Percentiles rank a stretch among this genome's conserved stretches.
Evolutionary conservation across 2,888 invertebrate species (phyloP).

Genomic region (Caradrina kadenii): DNA sequence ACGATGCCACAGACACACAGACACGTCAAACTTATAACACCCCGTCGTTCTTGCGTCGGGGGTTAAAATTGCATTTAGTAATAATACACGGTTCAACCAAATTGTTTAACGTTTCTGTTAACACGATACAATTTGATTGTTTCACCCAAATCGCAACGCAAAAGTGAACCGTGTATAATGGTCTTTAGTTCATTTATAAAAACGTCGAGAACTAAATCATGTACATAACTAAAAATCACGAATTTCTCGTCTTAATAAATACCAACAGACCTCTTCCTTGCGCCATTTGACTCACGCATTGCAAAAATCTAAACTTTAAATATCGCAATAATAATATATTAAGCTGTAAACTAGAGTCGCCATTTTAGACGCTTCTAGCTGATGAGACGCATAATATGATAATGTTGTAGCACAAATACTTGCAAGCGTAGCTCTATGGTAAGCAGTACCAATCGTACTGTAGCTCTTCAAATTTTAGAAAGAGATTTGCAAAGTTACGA

Average conservation of each 20-base stretch:
- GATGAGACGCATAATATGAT: constrained; percentile 57
- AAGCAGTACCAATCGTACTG: neutral
- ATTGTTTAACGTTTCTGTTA: neutral
- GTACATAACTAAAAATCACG: no score
- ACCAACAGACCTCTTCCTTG: neutral
- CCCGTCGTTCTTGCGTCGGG: no score
- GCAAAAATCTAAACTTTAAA: constrained; percentile 10
- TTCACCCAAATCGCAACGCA: neutral
- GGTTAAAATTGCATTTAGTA: no score
- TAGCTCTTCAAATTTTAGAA: neutral
- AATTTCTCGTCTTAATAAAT: no score
- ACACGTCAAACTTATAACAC: no score
- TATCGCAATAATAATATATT: constrained; percentile 55
- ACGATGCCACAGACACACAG: no score
- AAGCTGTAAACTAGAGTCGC: constrained; percentile 46
- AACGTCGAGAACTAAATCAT: no score
- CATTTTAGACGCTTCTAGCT: constrained; percentile 56
- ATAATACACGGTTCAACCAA: no score
- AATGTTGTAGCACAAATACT: constrained; percentile 62
- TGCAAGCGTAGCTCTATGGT: constrained; percentile 35
- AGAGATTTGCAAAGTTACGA: neutral
- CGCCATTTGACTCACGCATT: constrained; percentile 27
- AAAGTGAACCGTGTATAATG: neutral
- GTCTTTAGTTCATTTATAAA: no score
- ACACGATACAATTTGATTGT: neutral